Base-by-base conservation (phyloP, 2,888 invertebrate genomes). In the Parapristionchus giblindavisi region DNA sequence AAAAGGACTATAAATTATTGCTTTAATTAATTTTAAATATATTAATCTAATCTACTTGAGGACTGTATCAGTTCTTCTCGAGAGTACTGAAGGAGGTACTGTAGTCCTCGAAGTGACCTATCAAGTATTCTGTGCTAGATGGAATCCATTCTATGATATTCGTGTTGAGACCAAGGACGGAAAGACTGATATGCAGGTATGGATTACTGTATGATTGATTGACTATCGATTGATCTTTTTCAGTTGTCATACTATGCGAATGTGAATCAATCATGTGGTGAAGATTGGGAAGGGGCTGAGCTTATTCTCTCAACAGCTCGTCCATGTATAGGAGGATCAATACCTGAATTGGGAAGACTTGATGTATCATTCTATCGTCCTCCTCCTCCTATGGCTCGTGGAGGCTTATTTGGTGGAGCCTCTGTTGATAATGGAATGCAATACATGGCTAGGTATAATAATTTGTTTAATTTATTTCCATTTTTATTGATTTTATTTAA, bases 261-360 rank as follows among this genome's bases (percentile, higher is more conserved):
- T 75, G 87, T 89, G 63, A 74, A 80, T 36, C 89, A 89, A 80
- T 79, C 80, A 4, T 88, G 89, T 6, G 88, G 87, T 0, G 89
- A 89, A 77, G 89, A 89, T 77, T 89, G 89, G 89, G 83, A 65
- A 0, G 83, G 68, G 58, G 77, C 76, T 14, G 43, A 79, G 2
- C 60, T 81, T 36, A 43, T 79, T n/a, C 76, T 86, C 8, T 81
- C 83, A 52, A 86, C 86, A 17, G 85, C 84, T 54, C 79, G 78
- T 43, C 86, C 85, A 14, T 79, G 80, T 32, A 71, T 82, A 4
- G 85, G 84, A 4, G 85, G 83, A 17, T 70, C 76, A n/a, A 77
- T 85, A 27, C 85, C 85, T 8, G 79, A 80, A 29, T 75, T 85
- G 11, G 81, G 83, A 51, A 87, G 87, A 6, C 74, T 85, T 4